Evolutionary conservation across 2,113 vertebrate genomes (phyloP).

Genomic region (Holacanthus passer): DNA sequence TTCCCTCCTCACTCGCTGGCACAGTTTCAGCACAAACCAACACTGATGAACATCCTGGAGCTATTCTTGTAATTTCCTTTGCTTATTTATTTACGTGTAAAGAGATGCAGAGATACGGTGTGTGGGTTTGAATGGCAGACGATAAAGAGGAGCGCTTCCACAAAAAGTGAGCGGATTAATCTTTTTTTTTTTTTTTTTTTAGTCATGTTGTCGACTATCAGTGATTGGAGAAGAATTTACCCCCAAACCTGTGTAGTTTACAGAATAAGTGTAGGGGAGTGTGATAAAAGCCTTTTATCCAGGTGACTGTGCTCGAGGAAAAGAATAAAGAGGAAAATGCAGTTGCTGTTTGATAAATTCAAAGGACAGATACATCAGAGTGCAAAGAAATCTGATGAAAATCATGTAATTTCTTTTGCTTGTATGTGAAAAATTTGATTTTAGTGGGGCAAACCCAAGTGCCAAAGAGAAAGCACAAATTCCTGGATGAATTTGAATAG

Average conservation of each 20-base stretch:
- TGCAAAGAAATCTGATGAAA: constrained; percentile 23
- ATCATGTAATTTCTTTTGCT: background rate
- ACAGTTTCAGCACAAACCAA: constrained; percentile 16
- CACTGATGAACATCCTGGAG: constrained; percentile 54
- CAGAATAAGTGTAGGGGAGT: background rate
- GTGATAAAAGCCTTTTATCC: constrained; percentile 16
- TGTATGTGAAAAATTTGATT: background rate
- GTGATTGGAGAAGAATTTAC: background rate
- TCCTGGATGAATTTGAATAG: background rate
- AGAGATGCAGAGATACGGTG: constrained; percentile 26
- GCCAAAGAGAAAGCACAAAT: background rate
- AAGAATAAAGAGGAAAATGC: background rate
- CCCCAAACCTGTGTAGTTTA: background rate
- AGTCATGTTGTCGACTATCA: background rate
- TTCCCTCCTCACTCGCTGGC: background rate
- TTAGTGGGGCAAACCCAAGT: background rate
- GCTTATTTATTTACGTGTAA: constrained; percentile 30
- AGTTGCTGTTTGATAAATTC: background rate
- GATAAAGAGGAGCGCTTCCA: background rate
- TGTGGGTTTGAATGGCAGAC: constrained; percentile 36
- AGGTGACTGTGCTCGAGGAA: background rate
- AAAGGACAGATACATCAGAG: background rate
- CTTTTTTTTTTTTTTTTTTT: background rate
- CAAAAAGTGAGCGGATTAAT: background rate
- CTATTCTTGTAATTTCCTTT: constrained; percentile 51